Percentiles rank a stretch among this genome's conserved stretches.
Conservation (phyloP, 2,888 invertebrate genomes). For the Patella depressa region DNA sequence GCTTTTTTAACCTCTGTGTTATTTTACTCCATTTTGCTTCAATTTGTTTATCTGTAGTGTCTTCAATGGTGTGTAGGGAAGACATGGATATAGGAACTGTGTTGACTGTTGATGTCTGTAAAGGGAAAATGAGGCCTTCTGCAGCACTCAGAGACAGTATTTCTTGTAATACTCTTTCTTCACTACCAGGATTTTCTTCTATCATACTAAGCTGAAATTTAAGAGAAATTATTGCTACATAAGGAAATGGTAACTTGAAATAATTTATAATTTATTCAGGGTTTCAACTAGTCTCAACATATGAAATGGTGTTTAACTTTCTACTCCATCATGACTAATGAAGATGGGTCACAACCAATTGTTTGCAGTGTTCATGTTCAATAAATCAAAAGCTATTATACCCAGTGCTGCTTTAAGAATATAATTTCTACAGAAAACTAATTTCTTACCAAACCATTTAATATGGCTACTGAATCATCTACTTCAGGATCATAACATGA, state of each 20-base stretch:
- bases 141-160: conserved; percentile 60
- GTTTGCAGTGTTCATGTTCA: too few relatives aligned
- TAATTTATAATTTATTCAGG: not conserved
- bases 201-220: conserved; percentile 46
- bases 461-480: conserved; percentile 61
- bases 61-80: conserved; percentile 64
- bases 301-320: too few relatives aligned
- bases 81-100: conserved; percentile 51
- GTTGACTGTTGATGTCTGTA: conserved; percentile 46
- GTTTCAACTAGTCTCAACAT: not conserved
- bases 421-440: too few relatives aligned
- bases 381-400: too few relatives aligned
- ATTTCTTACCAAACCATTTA: conserved; percentile 59
- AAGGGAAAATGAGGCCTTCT: conserved; percentile 65
- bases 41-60: conserved; percentile 56
- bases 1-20: conserved; percentile 40
- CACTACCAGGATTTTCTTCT: conserved; percentile 62
- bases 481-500: conserved; percentile 66
- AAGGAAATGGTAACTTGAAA: not conserved
- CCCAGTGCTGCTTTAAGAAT: too few relatives aligned
- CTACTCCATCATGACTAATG: too few relatives aligned
- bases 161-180: conserved; percentile 62
- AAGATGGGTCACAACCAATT: too few relatives aligned
- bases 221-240: not conserved
- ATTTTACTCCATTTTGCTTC: conserved; percentile 50